Percentiles rank a stretch among this genome's conserved stretches.
These are phyloP conservation scores for Thymelicus sylvestris DNA, from an alignment of 2,888 invertebrate genomes.

Conservation along the genomic window DNA sequence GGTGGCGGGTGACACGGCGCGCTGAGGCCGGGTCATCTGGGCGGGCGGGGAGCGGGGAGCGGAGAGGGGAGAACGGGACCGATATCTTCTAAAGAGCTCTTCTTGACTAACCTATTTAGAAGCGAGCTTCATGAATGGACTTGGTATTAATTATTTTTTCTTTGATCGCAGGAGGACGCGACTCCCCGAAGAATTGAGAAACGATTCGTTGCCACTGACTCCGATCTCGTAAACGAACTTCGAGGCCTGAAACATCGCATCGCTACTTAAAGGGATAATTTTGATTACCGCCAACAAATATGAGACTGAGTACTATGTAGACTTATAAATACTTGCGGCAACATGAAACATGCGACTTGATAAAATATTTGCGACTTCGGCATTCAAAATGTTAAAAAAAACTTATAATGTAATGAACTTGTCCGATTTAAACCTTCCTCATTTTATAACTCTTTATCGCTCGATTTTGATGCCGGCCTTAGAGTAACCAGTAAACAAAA, in stretches of 20 bases:
- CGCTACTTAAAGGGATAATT: conserved; percentile 77
- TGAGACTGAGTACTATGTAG: conserved; percentile 83
- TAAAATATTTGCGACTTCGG: conserved; percentile 46
- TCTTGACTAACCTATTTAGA: conserved; percentile 48
- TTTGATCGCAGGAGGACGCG: conserved; percentile 65
- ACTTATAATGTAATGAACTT: conserved; percentile 28
- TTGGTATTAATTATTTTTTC: conserved; percentile 33
- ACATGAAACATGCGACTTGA: conserved; percentile 52
- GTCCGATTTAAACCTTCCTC: conserved; percentile 35
- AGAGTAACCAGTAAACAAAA: conserved; percentile 15
- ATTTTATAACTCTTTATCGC: conserved; percentile 32
- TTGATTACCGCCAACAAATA: conserved; percentile 75
- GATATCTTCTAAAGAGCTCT: conserved; percentile 52
- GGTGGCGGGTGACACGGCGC: conserved; percentile 76
- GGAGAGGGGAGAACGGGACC: conserved; percentile 50
- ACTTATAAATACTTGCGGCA: conserved; percentile 67
- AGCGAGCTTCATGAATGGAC: conserved; percentile 42
- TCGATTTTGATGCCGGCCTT: conserved; percentile 34
- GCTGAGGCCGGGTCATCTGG: conserved; percentile 77
- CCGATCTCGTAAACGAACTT: conserved; percentile 86
- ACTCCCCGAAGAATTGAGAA: conserved; percentile 83
- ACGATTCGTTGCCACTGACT: conserved; percentile 86
- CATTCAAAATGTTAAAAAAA: conserved; percentile 55
- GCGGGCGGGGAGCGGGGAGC: conserved; percentile 54
- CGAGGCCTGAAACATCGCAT: conserved; percentile 86